phyloP scores from a whole-genome alignment of 2,888 invertebrate species.

The Artemia sinica region DNA sequence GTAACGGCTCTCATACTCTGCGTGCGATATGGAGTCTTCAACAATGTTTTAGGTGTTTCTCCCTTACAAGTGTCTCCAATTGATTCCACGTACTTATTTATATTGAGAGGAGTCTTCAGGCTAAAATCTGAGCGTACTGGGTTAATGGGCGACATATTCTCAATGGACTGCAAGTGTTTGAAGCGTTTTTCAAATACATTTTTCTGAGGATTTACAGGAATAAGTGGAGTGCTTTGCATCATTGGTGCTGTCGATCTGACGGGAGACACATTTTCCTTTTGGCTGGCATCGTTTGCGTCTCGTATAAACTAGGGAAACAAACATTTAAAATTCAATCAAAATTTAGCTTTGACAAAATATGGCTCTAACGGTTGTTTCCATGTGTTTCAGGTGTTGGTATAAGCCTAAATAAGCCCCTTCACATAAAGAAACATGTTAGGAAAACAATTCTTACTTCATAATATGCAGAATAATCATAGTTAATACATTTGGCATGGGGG shows the following conservation, averaged over 20 bases:
- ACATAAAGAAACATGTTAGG: too few species aligned
- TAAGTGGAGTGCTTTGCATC: constrained; percentile 4
- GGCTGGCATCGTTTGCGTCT: background rate
- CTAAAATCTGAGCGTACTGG: background rate
- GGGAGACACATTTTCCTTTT: background rate
- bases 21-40: background rate
- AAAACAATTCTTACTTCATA: too few species aligned
- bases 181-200: background rate
- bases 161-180: background rate
- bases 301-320: too few species aligned
- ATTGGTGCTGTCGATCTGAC: background rate
- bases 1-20: constrained; percentile 7
- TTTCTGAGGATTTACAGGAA: background rate
- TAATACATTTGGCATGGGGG: too few species aligned
- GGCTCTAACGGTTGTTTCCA: too few species aligned
- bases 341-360: too few species aligned
- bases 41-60: background rate
- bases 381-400: too few species aligned
- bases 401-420: too few species aligned
- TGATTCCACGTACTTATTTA: background rate
- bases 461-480: too few species aligned
- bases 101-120: background rate
- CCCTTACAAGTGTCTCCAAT: background rate
- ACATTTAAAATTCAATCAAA: too few species aligned
- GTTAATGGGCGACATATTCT: background rate